Evolutionary conservation across 2,888 invertebrate genomes (phyloP).

Genomic region (Criorhina ranunculi): DNA sequence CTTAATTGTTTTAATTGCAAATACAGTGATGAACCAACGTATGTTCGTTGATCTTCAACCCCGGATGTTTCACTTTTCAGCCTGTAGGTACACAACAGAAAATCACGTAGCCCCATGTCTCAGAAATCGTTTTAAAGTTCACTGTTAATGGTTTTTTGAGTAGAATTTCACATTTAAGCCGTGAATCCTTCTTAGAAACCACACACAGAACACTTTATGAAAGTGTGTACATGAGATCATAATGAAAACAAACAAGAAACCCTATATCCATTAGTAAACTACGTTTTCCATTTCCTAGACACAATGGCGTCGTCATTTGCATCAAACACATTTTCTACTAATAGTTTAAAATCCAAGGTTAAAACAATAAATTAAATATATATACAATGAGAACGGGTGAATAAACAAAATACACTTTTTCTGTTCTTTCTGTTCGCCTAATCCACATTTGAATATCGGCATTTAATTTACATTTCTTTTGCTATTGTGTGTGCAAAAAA

Average conservation of each 20-base stretch:
- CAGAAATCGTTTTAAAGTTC: no score
- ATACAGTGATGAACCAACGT: no score
- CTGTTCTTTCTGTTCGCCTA: slow-evolving; percentile 21
- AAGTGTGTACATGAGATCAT: slow-evolving; percentile 4
- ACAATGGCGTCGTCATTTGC: not conserved
- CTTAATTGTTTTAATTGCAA: no score
- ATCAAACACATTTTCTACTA: slow-evolving; percentile 8
- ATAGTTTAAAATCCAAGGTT: slow-evolving; percentile 41
- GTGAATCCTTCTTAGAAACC: not conserved
- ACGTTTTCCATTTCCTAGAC: slow-evolving; percentile 14
- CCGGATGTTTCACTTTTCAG: no score
- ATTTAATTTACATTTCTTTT: slow-evolving; percentile 22
- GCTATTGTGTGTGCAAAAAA: slow-evolving; percentile 21
- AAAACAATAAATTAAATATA: slow-evolving; percentile 10
- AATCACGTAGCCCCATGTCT: no score
- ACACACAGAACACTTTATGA: not conserved
- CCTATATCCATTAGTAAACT: not conserved
- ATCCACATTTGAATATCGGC: slow-evolving; percentile 17
- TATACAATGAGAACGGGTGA: slow-evolving; percentile 2
- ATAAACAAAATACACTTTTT: slow-evolving; percentile 23
- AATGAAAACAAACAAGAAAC: not conserved
- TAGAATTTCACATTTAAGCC: not conserved
- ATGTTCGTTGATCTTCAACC: no score
- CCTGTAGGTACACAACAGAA: no score
- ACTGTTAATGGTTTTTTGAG: no score